Base-by-base conservation (phyloP, 2,888 invertebrate genomes). In the Geophilus truncorum region DNA sequence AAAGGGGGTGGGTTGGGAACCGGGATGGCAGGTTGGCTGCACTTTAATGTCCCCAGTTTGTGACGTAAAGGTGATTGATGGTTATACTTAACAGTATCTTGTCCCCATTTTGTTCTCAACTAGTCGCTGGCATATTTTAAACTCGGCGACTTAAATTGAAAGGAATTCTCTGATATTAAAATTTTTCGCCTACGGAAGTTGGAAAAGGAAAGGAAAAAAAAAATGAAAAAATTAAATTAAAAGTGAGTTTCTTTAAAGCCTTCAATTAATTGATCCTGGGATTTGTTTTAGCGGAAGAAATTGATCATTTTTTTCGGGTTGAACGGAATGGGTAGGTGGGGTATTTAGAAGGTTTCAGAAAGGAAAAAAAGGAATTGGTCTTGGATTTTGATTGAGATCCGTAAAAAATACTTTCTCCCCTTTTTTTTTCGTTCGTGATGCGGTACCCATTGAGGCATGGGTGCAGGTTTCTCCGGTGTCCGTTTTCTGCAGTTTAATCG, bases 301-400 rank as follows among this genome's bases (percentile, higher is more conserved):
- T 70, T 70, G 70, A 70, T 70, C 25, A 25, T 70, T 25, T 25
- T 21, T 70, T n/a, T n/a, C n/a, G n/a, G n/a, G n/a, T n/a, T n/a
- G n/a, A n/a, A n/a, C n/a, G n/a, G n/a, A n/a, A n/a, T n/a, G n/a
- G n/a, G n/a, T n/a, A n/a, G n/a, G n/a, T n/a, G n/a, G n/a, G n/a
- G n/a, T n/a, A n/a, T n/a, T n/a, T n/a, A n/a, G n/a, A n/a, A n/a
- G n/a, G n/a, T n/a, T n/a, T n/a, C n/a, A n/a, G n/a, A n/a, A n/a
- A n/a, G n/a, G n/a, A 51, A 18, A 51, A 45, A 45, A 51, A 51
- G 18, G 51, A 51, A 15, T 18, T 18, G 51, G 51, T 51, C 51
- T 51, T 70, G 70, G 70, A 70, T 70, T 70, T 70, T 70, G 70
- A 70, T 70, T 70, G 70, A 70, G 70, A 70, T 70, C 70, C 70